phyloP scores from a whole-genome alignment of 2,888 invertebrate genomes.

The Elmis aenea region DNA sequence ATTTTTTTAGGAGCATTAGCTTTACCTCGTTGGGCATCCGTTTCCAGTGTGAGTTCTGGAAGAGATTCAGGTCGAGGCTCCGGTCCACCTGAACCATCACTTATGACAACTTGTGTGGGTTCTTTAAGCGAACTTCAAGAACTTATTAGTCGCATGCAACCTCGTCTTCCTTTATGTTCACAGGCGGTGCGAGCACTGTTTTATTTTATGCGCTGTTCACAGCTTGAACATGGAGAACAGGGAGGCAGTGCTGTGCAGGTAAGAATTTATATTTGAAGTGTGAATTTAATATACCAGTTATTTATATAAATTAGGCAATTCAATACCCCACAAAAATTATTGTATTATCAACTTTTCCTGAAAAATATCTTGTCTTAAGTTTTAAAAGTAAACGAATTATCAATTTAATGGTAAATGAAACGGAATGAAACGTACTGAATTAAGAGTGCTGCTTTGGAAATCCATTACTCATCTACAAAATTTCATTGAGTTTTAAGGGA shows the following conservation, averaged over 20 bases:
- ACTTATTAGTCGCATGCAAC: conserved; percentile 59
- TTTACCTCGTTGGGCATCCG: conserved; percentile 69
- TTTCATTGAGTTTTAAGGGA: too few relatives aligned
- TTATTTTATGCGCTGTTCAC: conserved; percentile 90
- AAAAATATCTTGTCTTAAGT: too few relatives aligned
- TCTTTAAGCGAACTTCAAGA: conserved; percentile 75
- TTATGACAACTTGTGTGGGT: conserved; percentile 86
- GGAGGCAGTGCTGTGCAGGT: conserved; percentile 39
- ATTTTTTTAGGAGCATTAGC: conserved; percentile 66
- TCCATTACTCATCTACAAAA: too few relatives aligned
- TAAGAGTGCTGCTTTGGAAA: too few relatives aligned
- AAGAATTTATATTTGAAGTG: conserved; percentile 5
- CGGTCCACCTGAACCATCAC: conserved; percentile 58
- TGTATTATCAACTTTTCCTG: too few relatives aligned
- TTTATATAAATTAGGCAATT: neutral
- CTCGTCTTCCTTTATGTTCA: conserved; percentile 51
- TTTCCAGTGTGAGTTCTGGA: conserved; percentile 48
- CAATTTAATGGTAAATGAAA: too few relatives aligned
- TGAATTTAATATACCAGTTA: neutral
- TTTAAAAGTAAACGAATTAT: too few relatives aligned
- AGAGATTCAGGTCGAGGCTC: conserved; percentile 45
- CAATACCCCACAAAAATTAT: too few relatives aligned
- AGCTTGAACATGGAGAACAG: conserved; percentile 52
- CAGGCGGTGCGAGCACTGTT: conserved; percentile 77
- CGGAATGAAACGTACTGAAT: too few relatives aligned